These are phyloP conservation scores for Frankliniella intonsa DNA, from an alignment of 2,888 invertebrate species.

Conservation along the genomic window DNA sequence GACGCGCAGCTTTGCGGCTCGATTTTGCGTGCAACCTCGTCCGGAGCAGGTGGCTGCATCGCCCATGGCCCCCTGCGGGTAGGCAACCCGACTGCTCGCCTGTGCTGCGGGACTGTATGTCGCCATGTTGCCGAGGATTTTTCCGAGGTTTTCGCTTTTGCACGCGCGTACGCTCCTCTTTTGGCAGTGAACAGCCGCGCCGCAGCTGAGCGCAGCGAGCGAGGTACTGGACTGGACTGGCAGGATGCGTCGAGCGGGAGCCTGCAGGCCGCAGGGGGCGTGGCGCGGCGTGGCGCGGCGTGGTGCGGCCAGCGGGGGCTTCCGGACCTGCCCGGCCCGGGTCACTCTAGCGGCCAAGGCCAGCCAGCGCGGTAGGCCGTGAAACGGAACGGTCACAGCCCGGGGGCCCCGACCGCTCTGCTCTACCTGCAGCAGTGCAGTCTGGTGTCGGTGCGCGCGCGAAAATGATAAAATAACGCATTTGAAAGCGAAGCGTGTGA, in stretches of 20 bases:
- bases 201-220: not conserved
- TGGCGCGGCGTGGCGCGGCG: not conserved
- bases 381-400: conserved; percentile 24
- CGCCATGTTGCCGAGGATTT: too few relatives aligned
- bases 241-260: not conserved
- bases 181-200: too few relatives aligned
- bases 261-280: not conserved
- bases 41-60: too few relatives aligned
- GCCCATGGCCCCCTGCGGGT: too few relatives aligned
- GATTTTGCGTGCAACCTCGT: too few relatives aligned
- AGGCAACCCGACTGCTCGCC: too few relatives aligned
- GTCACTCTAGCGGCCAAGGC: conserved; percentile 9
- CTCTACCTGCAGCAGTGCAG: not conserved
- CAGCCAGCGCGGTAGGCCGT: not conserved
- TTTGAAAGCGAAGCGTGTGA: too few relatives aligned
- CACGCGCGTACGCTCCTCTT: not conserved
- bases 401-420: not conserved
- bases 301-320: not conserved
- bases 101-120: too few relatives aligned
- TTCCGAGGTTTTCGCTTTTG: too few relatives aligned
- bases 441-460: too few relatives aligned
- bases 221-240: not conserved
- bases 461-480: too few relatives aligned
- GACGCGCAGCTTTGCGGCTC: too few relatives aligned
- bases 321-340: not conserved